Evolutionary conservation across 1,140 invertebrate genomes (phyloP).

Genomic region (Archivesica marissinica): DNA sequence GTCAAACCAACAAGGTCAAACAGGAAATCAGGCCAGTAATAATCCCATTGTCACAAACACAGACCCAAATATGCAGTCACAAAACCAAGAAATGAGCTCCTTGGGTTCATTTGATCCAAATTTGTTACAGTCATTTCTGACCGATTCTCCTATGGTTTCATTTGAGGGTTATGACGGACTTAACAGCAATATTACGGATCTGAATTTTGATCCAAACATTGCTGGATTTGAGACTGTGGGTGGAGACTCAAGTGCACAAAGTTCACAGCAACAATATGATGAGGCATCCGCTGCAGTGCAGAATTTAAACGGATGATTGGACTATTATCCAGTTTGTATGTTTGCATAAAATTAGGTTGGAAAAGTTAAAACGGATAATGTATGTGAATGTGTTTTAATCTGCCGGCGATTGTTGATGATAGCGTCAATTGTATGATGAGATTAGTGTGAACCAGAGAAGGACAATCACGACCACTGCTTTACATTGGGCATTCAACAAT

Average conservation of each 20-base stretch:
- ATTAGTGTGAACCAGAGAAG: too few relatives aligned
- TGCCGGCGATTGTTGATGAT: too few relatives aligned
- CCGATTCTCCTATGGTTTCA: constrained; percentile 30
- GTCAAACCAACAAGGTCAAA: not conserved
- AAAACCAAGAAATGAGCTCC: constrained; percentile 48
- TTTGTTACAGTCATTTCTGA: not conserved
- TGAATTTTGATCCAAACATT: constrained; percentile 39
- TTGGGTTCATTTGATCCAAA: constrained; percentile 22
- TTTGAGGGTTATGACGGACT: constrained; percentile 40
- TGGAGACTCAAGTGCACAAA: constrained; percentile 20
- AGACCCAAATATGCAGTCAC: constrained; percentile 25
- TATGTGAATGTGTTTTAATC: too few relatives aligned
- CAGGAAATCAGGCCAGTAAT: not conserved
- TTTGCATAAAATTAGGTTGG: too few relatives aligned
- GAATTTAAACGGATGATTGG: constrained; percentile 34
- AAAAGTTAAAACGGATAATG: too few relatives aligned
- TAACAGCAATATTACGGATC: constrained; percentile 1
- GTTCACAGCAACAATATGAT: constrained; percentile 45
- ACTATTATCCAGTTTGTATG: too few relatives aligned
- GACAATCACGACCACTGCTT: too few relatives aligned
- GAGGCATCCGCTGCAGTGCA: constrained; percentile 37
- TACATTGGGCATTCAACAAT: too few relatives aligned
- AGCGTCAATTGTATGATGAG: too few relatives aligned
- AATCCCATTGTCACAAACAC: not conserved
- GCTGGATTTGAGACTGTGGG: constrained; percentile 39